A percentile compares a stretch with the other conserved stretches of the same genome.
phyloP scores from a whole-genome alignment of 2,797 vertebrate species.

The Chaetodon trifasciatus region DNA sequence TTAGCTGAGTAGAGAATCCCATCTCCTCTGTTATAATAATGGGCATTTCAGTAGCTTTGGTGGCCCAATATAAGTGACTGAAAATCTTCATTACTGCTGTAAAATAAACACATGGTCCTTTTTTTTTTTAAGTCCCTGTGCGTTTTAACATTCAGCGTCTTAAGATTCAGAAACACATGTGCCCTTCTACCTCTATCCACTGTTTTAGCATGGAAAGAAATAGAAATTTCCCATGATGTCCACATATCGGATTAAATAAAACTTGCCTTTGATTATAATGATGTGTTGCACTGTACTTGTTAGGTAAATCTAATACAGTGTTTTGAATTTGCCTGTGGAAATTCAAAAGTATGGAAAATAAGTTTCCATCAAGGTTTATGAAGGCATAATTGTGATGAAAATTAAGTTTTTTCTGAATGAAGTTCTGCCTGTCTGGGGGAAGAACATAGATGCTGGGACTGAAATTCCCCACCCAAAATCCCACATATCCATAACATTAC shows the following conservation, averaged over 20 bases:
- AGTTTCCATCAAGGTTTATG: background rate
- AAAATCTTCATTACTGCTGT: constrained; percentile 58
- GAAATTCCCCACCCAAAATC: background rate
- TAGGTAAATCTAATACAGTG: background rate
- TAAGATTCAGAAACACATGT: constrained; percentile 42
- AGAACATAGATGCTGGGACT: background rate
- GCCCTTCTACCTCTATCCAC: constrained; percentile 74
- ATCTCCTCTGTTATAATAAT: constrained; percentile 30
- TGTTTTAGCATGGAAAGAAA: constrained; percentile 69
- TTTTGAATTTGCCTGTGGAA: background rate
- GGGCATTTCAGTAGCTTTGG: constrained; percentile 44
- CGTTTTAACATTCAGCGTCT: constrained; percentile 47
- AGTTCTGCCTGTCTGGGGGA: background rate
- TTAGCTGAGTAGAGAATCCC: constrained; percentile 46
- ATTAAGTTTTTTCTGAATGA: background rate
- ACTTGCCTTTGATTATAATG: constrained; percentile 66
- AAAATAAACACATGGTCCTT: constrained; percentile 57
- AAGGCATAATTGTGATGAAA: background rate
- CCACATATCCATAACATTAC: background rate
- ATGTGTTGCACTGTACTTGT: constrained; percentile 57
- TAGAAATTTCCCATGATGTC: constrained; percentile 65
- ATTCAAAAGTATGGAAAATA: background rate
- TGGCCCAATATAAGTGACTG: constrained; percentile 46
- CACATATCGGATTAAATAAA: constrained; percentile 73
- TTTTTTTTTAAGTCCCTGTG: constrained; percentile 25